Base-by-base conservation (phyloP, 1,140 invertebrate genomes). In the Aphis gossypii region DNA sequence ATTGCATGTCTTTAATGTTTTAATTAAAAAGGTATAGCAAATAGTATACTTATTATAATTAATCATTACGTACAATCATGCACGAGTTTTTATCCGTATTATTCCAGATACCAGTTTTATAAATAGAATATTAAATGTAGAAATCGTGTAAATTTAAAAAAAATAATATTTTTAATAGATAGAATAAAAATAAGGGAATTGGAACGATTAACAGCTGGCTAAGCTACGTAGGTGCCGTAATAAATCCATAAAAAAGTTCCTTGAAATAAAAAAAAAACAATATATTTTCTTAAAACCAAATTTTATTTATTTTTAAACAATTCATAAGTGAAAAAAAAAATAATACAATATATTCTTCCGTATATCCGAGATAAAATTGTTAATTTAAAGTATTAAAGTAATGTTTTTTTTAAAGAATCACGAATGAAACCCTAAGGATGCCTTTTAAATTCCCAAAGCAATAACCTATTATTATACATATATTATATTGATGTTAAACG, bases 401-500 rank as follows among this genome's bases (percentile, higher is more conserved):
- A 41, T 41, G 30, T 18, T 76, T 76, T 68, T 68, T 76, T 76
- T n/a, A 18, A 6, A 60, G 18, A n/a, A n/a, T 11, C 30, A 76
- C n/a, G 60, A n/a, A n/a, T 4, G 60, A 76, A 5, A 76, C 60
- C 60, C 30, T 76, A n/a, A n/a, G 3, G 25, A 68, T 68, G 18
- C 1, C 60, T 68, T n/a, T n/a, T 54, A n/a, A n/a, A 68, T 68
- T n/a, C 30, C 4, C 30, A n/a, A 6, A 6, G 30, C 60, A 68
- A n/a, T 68, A 68, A 68, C 60, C 30, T 68, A 68, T 68, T 68
- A 68, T 68, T 68, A 35, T 0, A 35, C 35, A 68, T 68, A 68
- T 68, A 68, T 68, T n/a, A 68, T 68, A 68, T 68, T 68, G 60
- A 68, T n/a, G 60, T 68, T n/a, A 68, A 68, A 68, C 30, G 60